Evolutionary conservation across 2,888 invertebrate genomes (phyloP).

Genomic region (Noctua janthe): DNA sequence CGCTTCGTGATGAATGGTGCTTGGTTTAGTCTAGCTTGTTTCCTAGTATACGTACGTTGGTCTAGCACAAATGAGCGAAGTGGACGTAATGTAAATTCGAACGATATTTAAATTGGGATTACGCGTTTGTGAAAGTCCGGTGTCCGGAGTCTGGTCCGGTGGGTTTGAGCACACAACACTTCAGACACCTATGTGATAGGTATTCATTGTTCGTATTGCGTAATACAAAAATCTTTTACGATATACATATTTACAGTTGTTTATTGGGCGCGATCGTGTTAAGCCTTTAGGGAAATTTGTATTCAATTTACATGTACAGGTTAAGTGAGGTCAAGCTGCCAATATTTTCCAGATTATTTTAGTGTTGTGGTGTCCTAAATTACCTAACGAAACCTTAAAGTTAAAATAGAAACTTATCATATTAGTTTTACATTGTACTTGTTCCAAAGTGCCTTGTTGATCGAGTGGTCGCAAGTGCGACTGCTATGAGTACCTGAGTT

Average conservation of each 20-base stretch:
- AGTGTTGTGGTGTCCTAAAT: background rate
- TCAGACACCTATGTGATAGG: background rate
- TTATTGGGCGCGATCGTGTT: background rate
- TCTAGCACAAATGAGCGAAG: background rate
- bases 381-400: background rate
- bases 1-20: background rate
- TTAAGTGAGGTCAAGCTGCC: background rate
- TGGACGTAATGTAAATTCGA: background rate
- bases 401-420: background rate
- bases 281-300: background rate
- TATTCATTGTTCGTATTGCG: background rate
- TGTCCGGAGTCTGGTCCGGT: background rate
- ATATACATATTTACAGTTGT: background rate
- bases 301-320: background rate
- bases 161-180: background rate
- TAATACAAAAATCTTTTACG: background rate
- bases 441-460: background rate
- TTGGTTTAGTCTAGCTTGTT: conserved; percentile 1
- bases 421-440: background rate
- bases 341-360: conserved; percentile 2
- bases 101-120: background rate
- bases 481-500: no score
- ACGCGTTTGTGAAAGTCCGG: background rate
- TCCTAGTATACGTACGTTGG: background rate
- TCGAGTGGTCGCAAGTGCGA: background rate